phyloP scores from a whole-genome alignment of 2,113 vertebrate genomes.

The Thunnus maccoyii region DNA sequence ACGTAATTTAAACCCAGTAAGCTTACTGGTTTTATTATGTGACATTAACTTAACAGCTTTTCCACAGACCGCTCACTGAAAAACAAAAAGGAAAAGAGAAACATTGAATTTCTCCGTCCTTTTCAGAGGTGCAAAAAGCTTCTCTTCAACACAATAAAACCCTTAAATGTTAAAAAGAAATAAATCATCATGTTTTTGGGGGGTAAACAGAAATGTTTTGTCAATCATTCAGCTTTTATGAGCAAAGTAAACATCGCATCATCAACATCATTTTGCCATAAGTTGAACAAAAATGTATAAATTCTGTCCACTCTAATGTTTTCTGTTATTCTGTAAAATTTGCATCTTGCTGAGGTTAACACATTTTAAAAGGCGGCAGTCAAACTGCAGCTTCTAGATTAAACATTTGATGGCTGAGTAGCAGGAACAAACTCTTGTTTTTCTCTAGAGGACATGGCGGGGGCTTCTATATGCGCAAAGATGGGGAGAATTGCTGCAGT shows the following conservation, averaged over 20 bases:
- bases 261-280: neutral
- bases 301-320: neutral
- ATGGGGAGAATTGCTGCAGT: conserved; percentile 93
- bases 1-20: neutral
- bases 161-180: no score
- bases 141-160: neutral
- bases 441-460: conserved; percentile 76
- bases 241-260: neutral
- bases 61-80: neutral
- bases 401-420: neutral
- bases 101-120: neutral
- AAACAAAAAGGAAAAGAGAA: neutral
- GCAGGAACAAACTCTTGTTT: conserved; percentile 13
- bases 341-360: neutral
- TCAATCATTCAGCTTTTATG: neutral
- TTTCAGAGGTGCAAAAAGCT: neutral
- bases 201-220: neutral
- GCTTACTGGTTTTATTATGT: neutral
- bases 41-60: neutral
- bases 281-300: neutral
- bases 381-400: neutral
- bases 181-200: neutral
- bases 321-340: neutral
- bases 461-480: conserved; percentile 91
- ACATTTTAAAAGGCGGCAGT: neutral